A percentile compares a stretch with the other conserved stretches of the same genome.
phyloP scores from a whole-genome alignment of 2,113 vertebrate species.

The Cottus gobio region DNA sequence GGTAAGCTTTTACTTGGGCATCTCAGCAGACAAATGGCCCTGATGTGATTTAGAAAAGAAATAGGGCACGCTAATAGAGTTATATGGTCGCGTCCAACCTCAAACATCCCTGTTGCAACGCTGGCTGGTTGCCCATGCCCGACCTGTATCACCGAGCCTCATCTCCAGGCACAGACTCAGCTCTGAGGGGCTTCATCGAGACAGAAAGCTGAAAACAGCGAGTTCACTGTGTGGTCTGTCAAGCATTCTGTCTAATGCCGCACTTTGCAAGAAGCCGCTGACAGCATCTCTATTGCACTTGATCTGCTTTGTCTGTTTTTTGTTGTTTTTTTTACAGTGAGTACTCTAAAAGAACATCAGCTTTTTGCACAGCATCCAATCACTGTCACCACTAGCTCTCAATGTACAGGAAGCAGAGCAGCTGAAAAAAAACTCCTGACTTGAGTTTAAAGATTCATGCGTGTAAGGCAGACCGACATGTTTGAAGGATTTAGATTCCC shows the following conservation, averaged over 20 bases:
- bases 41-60: constrained; percentile 84
- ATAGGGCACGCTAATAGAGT: constrained; percentile 74
- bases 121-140: constrained; percentile 56
- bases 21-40: constrained; percentile 71
- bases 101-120: constrained; percentile 52
- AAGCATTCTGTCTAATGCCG: constrained; percentile 39
- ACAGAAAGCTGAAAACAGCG: background rate
- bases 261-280: constrained; percentile 48
- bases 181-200: constrained; percentile 20
- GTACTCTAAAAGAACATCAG: constrained; percentile 47
- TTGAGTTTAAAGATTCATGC: background rate
- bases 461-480: background rate
- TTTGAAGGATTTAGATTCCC: constrained; percentile 35
- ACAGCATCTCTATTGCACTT: constrained; percentile 41
- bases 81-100: constrained; percentile 57
- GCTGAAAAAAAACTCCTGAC: constrained; percentile 21
- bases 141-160: constrained; percentile 27
- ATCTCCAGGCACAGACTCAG: constrained; percentile 47
- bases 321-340: constrained; percentile 10
- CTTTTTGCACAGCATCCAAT: constrained; percentile 34
- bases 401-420: constrained; percentile 13
- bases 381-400: constrained; percentile 27
- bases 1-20: constrained; percentile 75
- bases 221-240: constrained; percentile 38
- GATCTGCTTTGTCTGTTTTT: constrained; percentile 12